A percentile compares a stretch with the other conserved stretches of the same genome.
Evolutionary conservation across 2,797 vertebrate genomes (phyloP).

Genomic region (Chiloscyllium punctatum): DNA sequence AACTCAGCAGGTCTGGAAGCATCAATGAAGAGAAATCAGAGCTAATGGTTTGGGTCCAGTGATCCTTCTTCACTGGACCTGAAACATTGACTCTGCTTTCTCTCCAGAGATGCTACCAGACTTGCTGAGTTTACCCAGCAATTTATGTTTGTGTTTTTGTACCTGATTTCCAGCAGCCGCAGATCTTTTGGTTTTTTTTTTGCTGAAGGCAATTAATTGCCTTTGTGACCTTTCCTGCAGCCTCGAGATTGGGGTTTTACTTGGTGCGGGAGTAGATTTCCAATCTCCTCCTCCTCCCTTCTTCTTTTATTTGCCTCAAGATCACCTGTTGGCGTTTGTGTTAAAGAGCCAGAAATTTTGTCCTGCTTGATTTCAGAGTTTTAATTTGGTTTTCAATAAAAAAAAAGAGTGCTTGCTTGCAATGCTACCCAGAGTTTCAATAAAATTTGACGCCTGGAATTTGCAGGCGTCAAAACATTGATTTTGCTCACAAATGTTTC

Average conservation of each 20-base stretch:
- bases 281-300: neutral
- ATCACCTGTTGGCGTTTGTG: neutral
- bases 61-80: too few species aligned
- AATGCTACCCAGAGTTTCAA: neutral
- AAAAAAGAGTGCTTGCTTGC: neutral
- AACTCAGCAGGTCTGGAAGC: too few species aligned
- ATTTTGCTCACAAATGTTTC: neutral
- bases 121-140: too few species aligned
- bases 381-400: neutral
- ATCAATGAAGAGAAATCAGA: too few species aligned
- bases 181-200: too few species aligned
- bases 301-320: neutral
- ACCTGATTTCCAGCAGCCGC: too few species aligned
- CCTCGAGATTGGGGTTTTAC: neutral
- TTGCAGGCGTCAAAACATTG: neutral
- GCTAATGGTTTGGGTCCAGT: too few species aligned
- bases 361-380: neutral
- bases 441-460: neutral
- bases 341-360: neutral
- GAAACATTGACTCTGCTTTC: too few species aligned
- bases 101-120: too few species aligned
- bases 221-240: neutral
- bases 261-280: neutral
- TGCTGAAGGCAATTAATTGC: neutral
- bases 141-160: too few species aligned